Percentiles rank a stretch among this genome's conserved stretches.
phyloP scores from a whole-genome alignment of 2,113 vertebrate species.

The Caranx melampygus region DNA sequence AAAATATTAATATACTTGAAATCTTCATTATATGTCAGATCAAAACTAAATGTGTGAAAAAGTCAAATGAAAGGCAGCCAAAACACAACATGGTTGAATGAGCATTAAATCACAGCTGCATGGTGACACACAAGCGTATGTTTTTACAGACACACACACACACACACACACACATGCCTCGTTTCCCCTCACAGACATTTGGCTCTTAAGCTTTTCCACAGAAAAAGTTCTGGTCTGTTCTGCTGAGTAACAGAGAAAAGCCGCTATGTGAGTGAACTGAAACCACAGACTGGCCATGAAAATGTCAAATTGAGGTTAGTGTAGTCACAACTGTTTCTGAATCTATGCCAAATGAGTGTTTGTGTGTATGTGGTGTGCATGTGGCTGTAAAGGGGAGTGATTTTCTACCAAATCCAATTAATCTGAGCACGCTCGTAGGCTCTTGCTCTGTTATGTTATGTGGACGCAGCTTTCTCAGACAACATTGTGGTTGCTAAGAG shows the following conservation, averaged over 20 bases:
- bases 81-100: constrained; percentile 1
- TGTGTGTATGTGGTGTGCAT: not conserved
- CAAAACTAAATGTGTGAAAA: not conserved
- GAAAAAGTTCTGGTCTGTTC: constrained; percentile 26
- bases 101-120: not conserved
- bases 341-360: not conserved
- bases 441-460: constrained; percentile 51
- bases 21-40: not conserved
- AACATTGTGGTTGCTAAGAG: constrained; percentile 19
- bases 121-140: not conserved
- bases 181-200: not conserved
- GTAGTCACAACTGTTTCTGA: constrained; percentile 12
- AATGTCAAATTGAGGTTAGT: constrained; percentile 19
- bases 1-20: not conserved
- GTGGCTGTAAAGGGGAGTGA: constrained; percentile 29
- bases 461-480: constrained; percentile 25
- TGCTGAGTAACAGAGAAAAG: constrained; percentile 12
- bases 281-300: constrained; percentile 15
- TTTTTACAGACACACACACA: not conserved
- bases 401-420: constrained; percentile 56
- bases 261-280: constrained; percentile 12
- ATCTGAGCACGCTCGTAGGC: constrained; percentile 35
- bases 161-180: not conserved
- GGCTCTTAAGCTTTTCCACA: constrained; percentile 6
- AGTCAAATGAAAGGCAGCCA: not conserved